Percentiles rank a stretch among this genome's conserved stretches.
These are phyloP conservation scores for Brachionus rubens DNA, from an alignment of 1,140 invertebrate species.

Conservation along the genomic window DNA sequence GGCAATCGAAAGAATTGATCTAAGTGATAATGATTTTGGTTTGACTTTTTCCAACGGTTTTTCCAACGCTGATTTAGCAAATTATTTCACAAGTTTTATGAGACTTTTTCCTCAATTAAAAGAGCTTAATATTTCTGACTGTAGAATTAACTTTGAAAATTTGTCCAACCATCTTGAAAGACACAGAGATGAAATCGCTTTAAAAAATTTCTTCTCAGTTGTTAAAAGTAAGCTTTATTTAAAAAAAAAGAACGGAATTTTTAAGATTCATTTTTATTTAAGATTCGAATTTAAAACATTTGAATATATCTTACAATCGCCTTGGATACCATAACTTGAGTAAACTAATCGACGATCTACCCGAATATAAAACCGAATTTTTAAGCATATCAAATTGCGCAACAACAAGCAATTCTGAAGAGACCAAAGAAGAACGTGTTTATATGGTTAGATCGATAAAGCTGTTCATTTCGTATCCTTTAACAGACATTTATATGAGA, in stretches of 20 bases:
- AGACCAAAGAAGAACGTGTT: background rate
- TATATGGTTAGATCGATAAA: background rate
- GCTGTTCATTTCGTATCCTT: background rate
- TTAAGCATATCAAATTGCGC: background rate
- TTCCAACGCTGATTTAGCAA: slow-evolving; percentile 1
- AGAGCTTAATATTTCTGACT: slow-evolving; percentile 10
- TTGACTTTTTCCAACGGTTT: background rate
- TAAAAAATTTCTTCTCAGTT: background rate
- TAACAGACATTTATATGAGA: slow-evolving; percentile 10
- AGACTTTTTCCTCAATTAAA: slow-evolving; percentile 5
- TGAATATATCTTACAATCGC: slow-evolving; percentile 21
- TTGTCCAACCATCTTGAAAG: background rate
- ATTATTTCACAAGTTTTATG: background rate
- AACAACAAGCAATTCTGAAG: background rate
- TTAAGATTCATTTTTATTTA: background rate
- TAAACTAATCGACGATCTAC: background rate
- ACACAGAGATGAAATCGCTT: background rate
- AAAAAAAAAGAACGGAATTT: background rate
- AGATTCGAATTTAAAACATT: background rate
- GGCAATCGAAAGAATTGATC: slow-evolving; percentile 8
- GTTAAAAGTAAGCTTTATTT: background rate
- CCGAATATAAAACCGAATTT: background rate
- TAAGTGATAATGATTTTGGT: slow-evolving; percentile 13
- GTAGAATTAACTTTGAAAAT: slow-evolving; percentile 33
- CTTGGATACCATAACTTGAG: background rate